phyloP scores from a whole-genome alignment of 2,113 vertebrate genomes.

The Mixornis gularis region DNA sequence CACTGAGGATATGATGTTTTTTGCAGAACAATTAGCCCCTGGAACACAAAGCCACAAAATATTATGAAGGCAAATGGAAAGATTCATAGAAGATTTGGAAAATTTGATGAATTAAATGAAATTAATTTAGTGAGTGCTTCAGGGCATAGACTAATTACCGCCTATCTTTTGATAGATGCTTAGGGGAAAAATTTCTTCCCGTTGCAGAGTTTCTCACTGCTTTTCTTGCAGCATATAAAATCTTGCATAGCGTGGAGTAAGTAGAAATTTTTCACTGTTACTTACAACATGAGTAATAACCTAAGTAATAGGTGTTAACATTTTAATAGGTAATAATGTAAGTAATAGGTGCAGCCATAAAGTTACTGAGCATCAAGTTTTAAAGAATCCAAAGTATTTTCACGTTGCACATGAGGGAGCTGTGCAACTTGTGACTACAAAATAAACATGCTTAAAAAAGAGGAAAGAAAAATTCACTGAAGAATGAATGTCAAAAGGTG shows the following conservation, averaged over 20 bases:
- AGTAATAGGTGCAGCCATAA: not conserved
- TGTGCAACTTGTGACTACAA: not conserved
- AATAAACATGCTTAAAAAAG: not conserved
- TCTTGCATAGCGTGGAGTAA: not conserved
- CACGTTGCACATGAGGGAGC: not conserved
- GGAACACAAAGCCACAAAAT: not conserved
- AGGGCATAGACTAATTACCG: not conserved
- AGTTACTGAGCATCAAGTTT: not conserved
- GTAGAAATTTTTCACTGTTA: not conserved
- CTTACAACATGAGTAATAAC: not conserved
- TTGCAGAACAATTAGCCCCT: not conserved
- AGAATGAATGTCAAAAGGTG: not conserved
- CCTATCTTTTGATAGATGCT: not conserved
- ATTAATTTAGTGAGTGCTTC: constrained; percentile 22
- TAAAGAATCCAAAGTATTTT: not conserved
- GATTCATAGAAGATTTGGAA: not conserved
- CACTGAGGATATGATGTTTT: not conserved
- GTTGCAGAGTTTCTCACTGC: not conserved
- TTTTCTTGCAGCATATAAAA: not conserved
- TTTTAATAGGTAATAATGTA: not conserved
- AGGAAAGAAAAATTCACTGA: not conserved
- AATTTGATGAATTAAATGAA: constrained; percentile 7
- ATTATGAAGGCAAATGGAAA: not conserved
- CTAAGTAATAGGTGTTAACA: not conserved
- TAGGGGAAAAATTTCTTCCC: not conserved